phyloP scores from a whole-genome alignment of 2,888 invertebrate genomes.

The Drosophila maculinotata region DNA sequence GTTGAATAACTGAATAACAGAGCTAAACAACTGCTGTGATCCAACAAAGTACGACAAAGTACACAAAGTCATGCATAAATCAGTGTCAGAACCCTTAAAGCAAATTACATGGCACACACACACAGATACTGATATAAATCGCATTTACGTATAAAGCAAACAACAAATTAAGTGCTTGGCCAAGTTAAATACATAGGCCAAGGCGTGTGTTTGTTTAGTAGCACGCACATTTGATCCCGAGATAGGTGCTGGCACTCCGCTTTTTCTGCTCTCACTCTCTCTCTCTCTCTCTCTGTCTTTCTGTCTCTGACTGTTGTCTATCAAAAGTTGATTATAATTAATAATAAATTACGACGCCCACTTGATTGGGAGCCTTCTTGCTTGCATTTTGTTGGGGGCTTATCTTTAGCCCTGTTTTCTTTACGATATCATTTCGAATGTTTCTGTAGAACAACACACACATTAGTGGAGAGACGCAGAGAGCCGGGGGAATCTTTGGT shows the following conservation, averaged over 20 bases:
- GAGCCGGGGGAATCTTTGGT: conserved; percentile 40
- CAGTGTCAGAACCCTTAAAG: conserved; percentile 50
- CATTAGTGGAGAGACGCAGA: conserved; percentile 29
- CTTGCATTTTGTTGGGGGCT: conserved; percentile 43
- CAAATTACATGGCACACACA: conserved; percentile 38
- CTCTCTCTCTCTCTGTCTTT: too few species aligned
- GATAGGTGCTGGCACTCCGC: conserved; percentile 33
- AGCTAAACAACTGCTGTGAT: conserved; percentile 8
- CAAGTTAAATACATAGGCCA: conserved; percentile 24
- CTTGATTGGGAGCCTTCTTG: conserved; percentile 29
- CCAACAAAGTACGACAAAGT: background rate
- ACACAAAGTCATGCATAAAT: conserved; percentile 59
- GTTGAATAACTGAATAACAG: conserved; percentile 35
- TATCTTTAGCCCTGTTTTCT: conserved; percentile 52
- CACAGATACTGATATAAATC: conserved; percentile 52
- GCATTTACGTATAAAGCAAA: conserved; percentile 54
- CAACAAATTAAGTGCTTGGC: conserved; percentile 51
- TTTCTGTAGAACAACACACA: conserved; percentile 64
- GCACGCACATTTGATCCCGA: conserved; percentile 68
- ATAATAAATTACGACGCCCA: conserved; percentile 71
- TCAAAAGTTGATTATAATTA: conserved; percentile 67
- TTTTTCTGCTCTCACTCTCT: conserved; percentile 3
- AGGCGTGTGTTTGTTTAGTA: conserved; percentile 65
- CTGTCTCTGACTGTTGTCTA: conserved; percentile 49
- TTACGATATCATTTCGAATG: conserved; percentile 65